These are phyloP conservation scores for Micromesistius poutassou DNA, from an alignment of 2,797 vertebrate species.

Conservation along the genomic window DNA sequence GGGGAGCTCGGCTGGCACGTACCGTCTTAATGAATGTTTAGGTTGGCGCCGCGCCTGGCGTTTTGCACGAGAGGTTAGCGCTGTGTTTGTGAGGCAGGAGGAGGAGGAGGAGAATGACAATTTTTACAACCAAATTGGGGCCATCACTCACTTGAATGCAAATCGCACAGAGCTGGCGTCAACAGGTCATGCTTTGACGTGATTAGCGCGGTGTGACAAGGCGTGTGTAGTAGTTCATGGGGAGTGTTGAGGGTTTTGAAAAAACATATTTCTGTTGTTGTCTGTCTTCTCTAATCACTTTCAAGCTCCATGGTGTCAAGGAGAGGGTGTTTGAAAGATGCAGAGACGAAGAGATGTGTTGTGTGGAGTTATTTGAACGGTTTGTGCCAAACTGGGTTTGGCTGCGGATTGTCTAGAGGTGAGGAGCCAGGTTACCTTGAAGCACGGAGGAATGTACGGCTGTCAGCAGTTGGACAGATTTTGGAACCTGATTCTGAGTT, in stretches of 20 bases:
- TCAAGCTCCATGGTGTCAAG: neutral
- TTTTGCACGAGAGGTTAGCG: slow-evolving; percentile 37
- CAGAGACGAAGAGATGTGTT: too few relatives aligned
- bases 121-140: slow-evolving; percentile 14
- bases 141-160: neutral
- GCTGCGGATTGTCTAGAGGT: neutral
- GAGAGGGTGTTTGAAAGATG: neutral
- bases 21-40: slow-evolving; percentile 47
- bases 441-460: neutral
- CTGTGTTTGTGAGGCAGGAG: slow-evolving; percentile 43
- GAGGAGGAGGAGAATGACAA: slow-evolving; percentile 12
- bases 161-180: neutral
- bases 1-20: slow-evolving; percentile 22
- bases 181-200: neutral
- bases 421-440: neutral
- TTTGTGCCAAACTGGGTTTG: neutral
- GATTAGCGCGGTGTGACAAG: neutral
- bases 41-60: slow-evolving; percentile 46
- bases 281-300: neutral
- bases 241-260: neutral
- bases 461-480: neutral
- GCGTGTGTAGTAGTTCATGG: too few relatives aligned
- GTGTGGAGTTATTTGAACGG: neutral
- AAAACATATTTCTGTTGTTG: neutral
- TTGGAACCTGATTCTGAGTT: neutral